Evolutionary conservation across 2,888 invertebrate species (phyloP).

Genomic region (Pedicia rivosa): DNA sequence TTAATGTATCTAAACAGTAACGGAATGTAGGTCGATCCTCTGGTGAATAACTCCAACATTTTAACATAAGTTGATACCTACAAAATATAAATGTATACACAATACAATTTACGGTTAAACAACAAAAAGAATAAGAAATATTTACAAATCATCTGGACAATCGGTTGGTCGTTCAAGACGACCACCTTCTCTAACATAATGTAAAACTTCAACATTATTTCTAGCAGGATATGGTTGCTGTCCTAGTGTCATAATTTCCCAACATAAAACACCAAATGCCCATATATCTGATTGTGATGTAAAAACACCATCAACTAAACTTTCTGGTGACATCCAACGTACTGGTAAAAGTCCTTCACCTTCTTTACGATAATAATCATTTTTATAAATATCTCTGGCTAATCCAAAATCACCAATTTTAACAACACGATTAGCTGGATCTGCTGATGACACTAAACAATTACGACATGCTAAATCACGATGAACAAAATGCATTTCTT

Average conservation of each 20-base stretch:
- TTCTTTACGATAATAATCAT: conserved; percentile 94
- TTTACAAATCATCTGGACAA: conserved; percentile 68
- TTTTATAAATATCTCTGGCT: conserved; percentile 91
- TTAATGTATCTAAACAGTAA: conserved; percentile 52
- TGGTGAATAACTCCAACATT: conserved; percentile 75
- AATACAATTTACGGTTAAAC: conserved; percentile 3
- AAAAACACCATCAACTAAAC: conserved; percentile 88
- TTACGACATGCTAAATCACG: conserved; percentile 92
- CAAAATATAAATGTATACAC: conserved; percentile 15
- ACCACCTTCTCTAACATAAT: conserved; percentile 78
- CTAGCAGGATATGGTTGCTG: conserved; percentile 93
- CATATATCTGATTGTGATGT: conserved; percentile 95
- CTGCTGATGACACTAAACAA: conserved; percentile 69
- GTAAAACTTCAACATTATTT: conserved; percentile 81
- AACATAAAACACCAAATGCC: conserved; percentile 86
- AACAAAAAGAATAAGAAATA: conserved; percentile 13
- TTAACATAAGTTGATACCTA: conserved; percentile 70
- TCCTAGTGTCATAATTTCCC: conserved; percentile 94
- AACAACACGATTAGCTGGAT: conserved; percentile 40
- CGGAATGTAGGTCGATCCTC: conserved; percentile 79
- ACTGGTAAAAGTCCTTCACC: conserved; percentile 83
- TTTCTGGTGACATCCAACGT: conserved; percentile 98
- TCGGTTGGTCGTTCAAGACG: conserved; percentile 64
- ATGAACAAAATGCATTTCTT: conserved; percentile 95
- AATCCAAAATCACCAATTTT: conserved; percentile 92